Base-by-base conservation (phyloP, 2,888 invertebrate species). In the Trichogramma dendrolimi region DNA sequence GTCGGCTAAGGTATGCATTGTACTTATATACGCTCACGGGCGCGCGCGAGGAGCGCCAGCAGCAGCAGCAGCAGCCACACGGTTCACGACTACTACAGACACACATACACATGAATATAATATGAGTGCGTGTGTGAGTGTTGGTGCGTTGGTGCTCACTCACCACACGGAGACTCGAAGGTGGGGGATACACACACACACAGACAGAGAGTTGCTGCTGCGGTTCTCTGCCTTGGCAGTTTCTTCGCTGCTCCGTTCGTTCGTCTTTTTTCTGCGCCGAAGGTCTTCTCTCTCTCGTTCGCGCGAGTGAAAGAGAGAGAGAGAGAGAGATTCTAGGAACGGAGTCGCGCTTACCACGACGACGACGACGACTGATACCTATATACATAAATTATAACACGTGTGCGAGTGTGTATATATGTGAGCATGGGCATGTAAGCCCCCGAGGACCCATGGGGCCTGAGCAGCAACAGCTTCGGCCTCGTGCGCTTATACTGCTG, bases 1-100 rank as follows among this genome's bases (percentile, higher is more conserved):
- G 39, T 55, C 63, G 65, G 62, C 41, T 56, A 55, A 67, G 69
- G 71, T 68, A 69, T 69, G 71, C 66, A 72, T 71, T 72, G 71
- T 71, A 69, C 68, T 66, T 63, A 51, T 27, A 27, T 27, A 27
- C 27, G 27, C 27, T 27, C 27, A 27, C 27, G 27, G 27, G 27
- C 27, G 27, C 27, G 27, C 27, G 27, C 27, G 27, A 27, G 27
- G 27, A 27, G 27, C 27, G 27, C 27, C 27, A 27, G 27, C 27
- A 27, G 27, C 27, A 27, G 27, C 14, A 1, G 2, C 27, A 27
- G 27, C 2, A n/a, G n/a, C 27, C 27, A 27, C 27, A 27, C 27
- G 27, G 27, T 27, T 27, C 27, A 27, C 27, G 27, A 27, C 27
- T 27, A 27, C 27, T 27, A 27, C 27, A 27, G 27, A 27, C 27